Evolutionary conservation across 2,797 vertebrate species (phyloP), one percentile per base, ranked within the genome.

Genomic region (Chrysocyon brachyurus): DNA sequence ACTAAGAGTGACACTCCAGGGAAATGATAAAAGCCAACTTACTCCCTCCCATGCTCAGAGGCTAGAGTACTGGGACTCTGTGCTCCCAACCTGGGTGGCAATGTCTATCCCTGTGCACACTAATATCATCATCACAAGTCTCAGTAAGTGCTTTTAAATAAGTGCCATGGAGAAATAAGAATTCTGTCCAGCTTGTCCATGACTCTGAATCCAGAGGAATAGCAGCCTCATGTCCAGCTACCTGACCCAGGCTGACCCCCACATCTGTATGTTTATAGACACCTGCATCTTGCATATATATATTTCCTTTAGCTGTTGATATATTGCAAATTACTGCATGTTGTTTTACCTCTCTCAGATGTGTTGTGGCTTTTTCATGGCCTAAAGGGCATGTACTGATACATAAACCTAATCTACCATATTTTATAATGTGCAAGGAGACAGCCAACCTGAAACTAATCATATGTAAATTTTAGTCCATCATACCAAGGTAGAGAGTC

Each of bases 71-170:
- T 49, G 52, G 40, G 6, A 54, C 75, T 68, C 88, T 78, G 28
- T 46, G 11, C 17, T 59, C 21, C 52, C 9, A 28, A 2, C 12
- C 72, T 5, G 3, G 66, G 66, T 40, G 54, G 17, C 5, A 0
- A 0, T n/a, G 3, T 59, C 59, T 12, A 14, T n/a, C 33, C 56
- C 90, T 57, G 52, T 56, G 52, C 59, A 33, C 16, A 57, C 26
- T 75, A 14, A 87, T 40, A 49, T 57, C 31, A 52, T 90, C 85
- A 82, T 61, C n/a, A 2, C 59, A 64, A 24, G 16, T 73, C 70
- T 79, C 79, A 87, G 7, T 33, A 77, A 82, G 54, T 54, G 63
- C 28, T 91, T 87, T 94, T 72, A 86, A 95, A 82, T 78, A 73
- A 77, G 46, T 22, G 6, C 8, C 49, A 56, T 24, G 11, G 87